Percentiles rank a stretch among this genome's conserved stretches.
Conservation (phyloP, 2,888 invertebrate species). For the Empis livida region DNA sequence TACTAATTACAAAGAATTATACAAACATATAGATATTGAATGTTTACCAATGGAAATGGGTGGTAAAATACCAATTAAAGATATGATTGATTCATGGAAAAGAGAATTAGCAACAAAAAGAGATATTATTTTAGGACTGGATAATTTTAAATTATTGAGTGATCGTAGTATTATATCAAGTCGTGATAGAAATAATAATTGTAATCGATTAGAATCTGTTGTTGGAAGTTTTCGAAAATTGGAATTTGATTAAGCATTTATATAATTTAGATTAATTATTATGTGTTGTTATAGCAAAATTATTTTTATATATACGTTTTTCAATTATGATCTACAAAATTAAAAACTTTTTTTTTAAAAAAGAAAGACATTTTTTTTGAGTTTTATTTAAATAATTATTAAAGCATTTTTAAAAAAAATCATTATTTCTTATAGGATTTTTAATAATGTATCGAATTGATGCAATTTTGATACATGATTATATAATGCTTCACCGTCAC, state of each 20-base stretch:
- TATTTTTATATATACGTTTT: too few relatives aligned
- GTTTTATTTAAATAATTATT: background rate
- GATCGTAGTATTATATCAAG: conserved; percentile 43
- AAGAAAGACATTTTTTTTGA: background rate
- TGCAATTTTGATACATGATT: conserved; percentile 18
- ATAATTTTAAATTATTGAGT: conserved; percentile 51
- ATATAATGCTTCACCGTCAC: conserved; percentile 18
- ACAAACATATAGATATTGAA: conserved; percentile 43
- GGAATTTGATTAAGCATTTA: conserved; percentile 46
- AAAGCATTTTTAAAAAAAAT: background rate
- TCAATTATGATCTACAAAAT: too few relatives aligned
- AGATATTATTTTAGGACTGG: conserved; percentile 44
- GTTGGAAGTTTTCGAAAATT: conserved; percentile 56
- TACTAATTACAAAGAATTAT: conserved; percentile 44
- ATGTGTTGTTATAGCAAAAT: background rate
- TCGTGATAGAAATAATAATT: conserved; percentile 29
- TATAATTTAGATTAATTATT: background rate
- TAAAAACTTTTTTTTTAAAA: background rate
- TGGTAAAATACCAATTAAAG: conserved; percentile 51
- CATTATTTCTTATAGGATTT: conserved; percentile 10
- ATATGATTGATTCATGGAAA: conserved; percentile 59
- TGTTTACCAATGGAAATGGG: conserved; percentile 62
- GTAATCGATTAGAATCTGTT: conserved; percentile 29
- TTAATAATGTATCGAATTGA: conserved; percentile 16
- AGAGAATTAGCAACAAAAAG: conserved; percentile 47